phyloP scores from a whole-genome alignment of 2,113 vertebrate species.

The Cryptomyrus ogoouensis region DNA sequence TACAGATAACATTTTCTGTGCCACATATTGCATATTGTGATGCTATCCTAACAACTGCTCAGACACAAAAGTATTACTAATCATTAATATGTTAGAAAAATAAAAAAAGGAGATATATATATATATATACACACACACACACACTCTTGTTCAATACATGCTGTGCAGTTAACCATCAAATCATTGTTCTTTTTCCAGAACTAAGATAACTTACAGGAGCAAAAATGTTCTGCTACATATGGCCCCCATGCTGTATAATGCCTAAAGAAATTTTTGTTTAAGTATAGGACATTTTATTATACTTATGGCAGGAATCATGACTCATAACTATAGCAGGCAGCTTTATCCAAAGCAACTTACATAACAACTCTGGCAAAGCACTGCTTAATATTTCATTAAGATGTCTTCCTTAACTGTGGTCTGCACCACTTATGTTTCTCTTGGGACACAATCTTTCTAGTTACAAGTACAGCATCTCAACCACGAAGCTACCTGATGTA shows the following conservation, averaged over 20 bases:
- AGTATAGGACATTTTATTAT: background rate
- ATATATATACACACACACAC: no score
- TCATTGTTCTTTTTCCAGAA: background rate
- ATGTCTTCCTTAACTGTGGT: background rate
- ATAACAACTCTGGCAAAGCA: background rate
- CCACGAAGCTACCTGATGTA: background rate
- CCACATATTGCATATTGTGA: background rate
- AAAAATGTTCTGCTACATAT: background rate
- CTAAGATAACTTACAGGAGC: background rate
- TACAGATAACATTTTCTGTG: background rate
- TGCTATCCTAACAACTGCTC: background rate
- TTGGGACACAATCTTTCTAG: background rate
- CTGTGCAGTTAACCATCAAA: background rate
- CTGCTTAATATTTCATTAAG: background rate
- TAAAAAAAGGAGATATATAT: background rate
- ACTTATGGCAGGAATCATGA: background rate
- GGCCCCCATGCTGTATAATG: background rate
- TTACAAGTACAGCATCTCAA: background rate
- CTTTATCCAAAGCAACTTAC: background rate
- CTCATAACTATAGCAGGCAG: background rate
- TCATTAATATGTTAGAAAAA: background rate
- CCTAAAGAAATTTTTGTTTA: background rate
- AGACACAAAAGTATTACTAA: background rate
- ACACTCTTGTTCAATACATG: background rate
- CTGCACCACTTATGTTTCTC: background rate